These are phyloP conservation scores for Ceramica pisi DNA, from an alignment of 2,888 invertebrate species.

Conservation along the genomic window DNA sequence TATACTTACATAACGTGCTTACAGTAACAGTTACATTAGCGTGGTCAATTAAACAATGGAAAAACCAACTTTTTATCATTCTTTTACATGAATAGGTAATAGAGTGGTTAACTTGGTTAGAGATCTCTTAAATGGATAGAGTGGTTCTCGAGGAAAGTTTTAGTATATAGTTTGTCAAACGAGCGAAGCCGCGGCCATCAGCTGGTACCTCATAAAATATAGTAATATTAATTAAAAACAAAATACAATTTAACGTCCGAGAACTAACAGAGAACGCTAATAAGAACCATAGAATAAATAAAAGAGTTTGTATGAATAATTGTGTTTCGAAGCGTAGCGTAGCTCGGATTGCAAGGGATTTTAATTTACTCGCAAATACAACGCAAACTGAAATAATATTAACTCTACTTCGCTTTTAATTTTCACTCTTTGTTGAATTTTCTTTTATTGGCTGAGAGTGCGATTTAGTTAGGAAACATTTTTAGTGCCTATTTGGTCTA, in stretches of 20 bases:
- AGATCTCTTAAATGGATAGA: too few relatives aligned
- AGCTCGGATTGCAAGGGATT: constrained; percentile 39
- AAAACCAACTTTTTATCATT: too few relatives aligned
- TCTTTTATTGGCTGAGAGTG: background rate
- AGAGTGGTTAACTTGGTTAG: too few relatives aligned
- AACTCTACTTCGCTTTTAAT: constrained; percentile 42
- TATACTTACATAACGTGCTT: too few relatives aligned
- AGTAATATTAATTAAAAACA: background rate
- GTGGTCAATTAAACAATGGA: too few relatives aligned
- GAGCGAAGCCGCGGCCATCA: too few relatives aligned
- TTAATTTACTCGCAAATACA: constrained; percentile 53
- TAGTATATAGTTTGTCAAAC: too few relatives aligned
- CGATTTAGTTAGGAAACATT: too few relatives aligned
- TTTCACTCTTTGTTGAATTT: constrained; percentile 20
- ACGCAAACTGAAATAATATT: constrained; percentile 55
- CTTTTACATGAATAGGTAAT: too few relatives aligned
- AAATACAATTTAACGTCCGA: constrained; percentile 12
- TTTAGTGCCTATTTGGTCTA: too few relatives aligned
- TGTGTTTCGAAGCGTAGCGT: constrained; percentile 37
- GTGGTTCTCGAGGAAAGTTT: too few relatives aligned
- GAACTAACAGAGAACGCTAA: constrained; percentile 13
- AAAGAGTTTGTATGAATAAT: constrained; percentile 30
- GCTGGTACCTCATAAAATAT: background rate
- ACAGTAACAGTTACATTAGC: too few relatives aligned
- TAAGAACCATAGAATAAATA: constrained; percentile 13